Conservation (phyloP, 2,888 invertebrate genomes). For the Campopleginae sp. region DNA sequence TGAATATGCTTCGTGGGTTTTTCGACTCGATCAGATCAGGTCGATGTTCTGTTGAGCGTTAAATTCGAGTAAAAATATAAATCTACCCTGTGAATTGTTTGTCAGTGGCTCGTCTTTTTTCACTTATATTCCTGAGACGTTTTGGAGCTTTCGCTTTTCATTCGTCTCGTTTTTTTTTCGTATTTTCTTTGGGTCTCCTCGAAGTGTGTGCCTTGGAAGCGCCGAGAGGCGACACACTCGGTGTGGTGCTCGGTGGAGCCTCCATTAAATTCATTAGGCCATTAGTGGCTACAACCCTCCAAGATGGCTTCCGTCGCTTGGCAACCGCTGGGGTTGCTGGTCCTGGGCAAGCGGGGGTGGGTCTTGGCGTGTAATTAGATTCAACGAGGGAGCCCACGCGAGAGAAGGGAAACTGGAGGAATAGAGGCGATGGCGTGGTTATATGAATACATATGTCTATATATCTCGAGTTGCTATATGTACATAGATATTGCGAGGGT, state of each 20-base stretch:
- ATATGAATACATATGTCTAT: constrained; percentile 7
- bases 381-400: constrained; percentile 81
- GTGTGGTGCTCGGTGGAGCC: constrained; percentile 77
- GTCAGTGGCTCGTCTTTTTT: constrained; percentile 14
- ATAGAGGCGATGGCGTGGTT: constrained; percentile 56
- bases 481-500: constrained; percentile 31
- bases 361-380: constrained; percentile 83
- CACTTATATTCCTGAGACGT: constrained; percentile 10
- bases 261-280: constrained; percentile 85
- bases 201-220: constrained; percentile 71
- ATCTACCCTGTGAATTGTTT: constrained; percentile 33
- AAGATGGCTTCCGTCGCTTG: constrained; percentile 84
- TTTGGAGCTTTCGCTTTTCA: constrained; percentile 36
- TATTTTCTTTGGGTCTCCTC: constrained; percentile 45
- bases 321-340: constrained; percentile 77
- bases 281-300: constrained; percentile 84
- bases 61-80: constrained; percentile 56
- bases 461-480: background rate
- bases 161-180: constrained; percentile 52
- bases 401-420: constrained; percentile 72
- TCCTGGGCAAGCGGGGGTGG: constrained; percentile 73
- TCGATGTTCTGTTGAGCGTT: constrained; percentile 15
- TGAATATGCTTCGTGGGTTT: no score
- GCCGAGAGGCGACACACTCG: constrained; percentile 64
- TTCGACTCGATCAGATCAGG: background rate